Conservation (phyloP, 2,797 vertebrate genomes). For the Aselliscus stoliczkanus region DNA sequence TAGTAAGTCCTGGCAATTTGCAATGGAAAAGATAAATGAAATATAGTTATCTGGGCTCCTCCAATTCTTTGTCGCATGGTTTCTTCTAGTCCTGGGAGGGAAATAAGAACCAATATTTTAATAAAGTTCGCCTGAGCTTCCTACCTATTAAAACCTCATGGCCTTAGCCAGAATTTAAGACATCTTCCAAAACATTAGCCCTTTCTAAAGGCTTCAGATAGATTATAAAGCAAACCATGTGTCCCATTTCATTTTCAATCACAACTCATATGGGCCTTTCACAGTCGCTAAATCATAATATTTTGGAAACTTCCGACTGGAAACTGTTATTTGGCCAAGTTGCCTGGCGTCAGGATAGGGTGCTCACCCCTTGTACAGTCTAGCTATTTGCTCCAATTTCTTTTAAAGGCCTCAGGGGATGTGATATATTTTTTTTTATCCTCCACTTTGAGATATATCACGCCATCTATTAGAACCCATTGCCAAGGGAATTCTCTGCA, state of each 20-base stretch:
- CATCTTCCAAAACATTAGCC: constrained; percentile 10
- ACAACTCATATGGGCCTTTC: not conserved
- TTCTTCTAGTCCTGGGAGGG: not conserved
- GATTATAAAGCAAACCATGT: constrained; percentile 51
- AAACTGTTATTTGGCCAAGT: constrained; percentile 2
- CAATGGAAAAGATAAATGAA: not conserved
- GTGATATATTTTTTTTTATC: not conserved
- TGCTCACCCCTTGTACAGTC: not conserved
- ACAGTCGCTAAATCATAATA: not conserved
- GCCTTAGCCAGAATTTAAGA: constrained; percentile 8
- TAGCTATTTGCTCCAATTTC: not conserved
- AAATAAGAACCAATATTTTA: constrained; percentile 25
- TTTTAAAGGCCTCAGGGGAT: not conserved
- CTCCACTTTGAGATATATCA: not conserved
- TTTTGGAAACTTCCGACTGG: not conserved
- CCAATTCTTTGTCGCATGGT: not conserved
- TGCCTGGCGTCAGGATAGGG: not conserved
- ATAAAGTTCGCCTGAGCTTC: not conserved
- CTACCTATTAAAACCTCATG: not conserved
- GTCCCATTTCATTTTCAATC: constrained; percentile 4
- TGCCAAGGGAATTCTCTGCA: not conserved
- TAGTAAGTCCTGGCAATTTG: not conserved
- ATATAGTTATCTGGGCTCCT: not conserved
- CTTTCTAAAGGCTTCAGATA: constrained; percentile 19
- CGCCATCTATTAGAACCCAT: not conserved